phyloP scores from a whole-genome alignment of 1,140 invertebrate genomes.

The Diorhabda carinulata region DNA sequence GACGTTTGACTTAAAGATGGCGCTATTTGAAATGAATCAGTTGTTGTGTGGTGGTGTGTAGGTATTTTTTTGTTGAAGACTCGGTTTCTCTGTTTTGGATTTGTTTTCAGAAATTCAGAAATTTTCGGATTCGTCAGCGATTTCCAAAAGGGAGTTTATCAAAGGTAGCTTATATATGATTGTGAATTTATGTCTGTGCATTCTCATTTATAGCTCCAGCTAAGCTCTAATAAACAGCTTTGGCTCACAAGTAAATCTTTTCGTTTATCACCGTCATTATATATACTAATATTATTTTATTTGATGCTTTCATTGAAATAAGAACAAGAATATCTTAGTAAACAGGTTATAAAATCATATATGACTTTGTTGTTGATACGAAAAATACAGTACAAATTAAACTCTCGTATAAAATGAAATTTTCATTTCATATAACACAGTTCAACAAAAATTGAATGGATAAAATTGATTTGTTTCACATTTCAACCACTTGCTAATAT shows the following conservation, averaged over 20 bases:
- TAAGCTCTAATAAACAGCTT: neutral
- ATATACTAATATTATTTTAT: neutral
- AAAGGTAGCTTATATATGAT: conserved; percentile 57
- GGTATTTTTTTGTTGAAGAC: conserved; percentile 7
- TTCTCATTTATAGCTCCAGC: conserved; percentile 9
- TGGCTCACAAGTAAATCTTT: neutral
- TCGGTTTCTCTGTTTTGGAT: conserved; percentile 26
- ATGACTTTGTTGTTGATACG: too few species aligned
- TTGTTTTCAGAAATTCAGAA: conserved; percentile 68
- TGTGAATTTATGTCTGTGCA: conserved; percentile 10
- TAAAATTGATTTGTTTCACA: too few species aligned
- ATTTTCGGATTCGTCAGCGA: conserved; percentile 61
- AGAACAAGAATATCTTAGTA: too few species aligned
- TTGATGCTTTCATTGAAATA: too few species aligned
- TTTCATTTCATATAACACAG: too few species aligned
- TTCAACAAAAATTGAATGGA: too few species aligned
- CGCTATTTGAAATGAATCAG: too few species aligned
- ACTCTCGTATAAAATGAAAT: too few species aligned
- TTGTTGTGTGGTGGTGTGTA: neutral
- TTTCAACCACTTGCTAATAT: too few species aligned
- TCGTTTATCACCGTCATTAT: neutral
- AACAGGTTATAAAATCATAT: too few species aligned
- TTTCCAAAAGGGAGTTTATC: conserved; percentile 65
- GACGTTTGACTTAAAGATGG: too few species aligned
- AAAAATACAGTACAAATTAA: too few species aligned